phyloP scores from a whole-genome alignment of 2,888 invertebrate genomes.

The Agrypnus murinus region DNA sequence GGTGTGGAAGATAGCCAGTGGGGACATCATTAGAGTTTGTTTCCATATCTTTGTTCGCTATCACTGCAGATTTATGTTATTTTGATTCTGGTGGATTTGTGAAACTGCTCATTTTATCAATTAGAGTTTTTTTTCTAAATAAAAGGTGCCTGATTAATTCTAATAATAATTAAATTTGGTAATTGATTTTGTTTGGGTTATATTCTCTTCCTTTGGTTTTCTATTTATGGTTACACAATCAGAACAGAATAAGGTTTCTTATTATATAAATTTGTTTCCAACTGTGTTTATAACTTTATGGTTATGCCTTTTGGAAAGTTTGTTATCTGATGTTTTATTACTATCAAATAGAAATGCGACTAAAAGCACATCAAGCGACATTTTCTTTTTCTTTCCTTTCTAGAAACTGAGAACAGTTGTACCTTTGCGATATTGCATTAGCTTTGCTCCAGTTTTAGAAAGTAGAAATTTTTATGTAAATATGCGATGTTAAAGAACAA shows the following conservation, averaged over 20 bases:
- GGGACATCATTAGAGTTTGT: slow-evolving; percentile 36
- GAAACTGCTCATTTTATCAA: slow-evolving; percentile 37
- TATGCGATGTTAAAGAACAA: neutral
- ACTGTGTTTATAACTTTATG: slow-evolving; percentile 5
- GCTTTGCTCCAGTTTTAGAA: neutral
- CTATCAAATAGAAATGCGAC: neutral
- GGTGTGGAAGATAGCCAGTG: slow-evolving; percentile 20
- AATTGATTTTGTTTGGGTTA: slow-evolving; percentile 5
- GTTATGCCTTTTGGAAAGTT: neutral
- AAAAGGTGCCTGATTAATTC: slow-evolving; percentile 23
- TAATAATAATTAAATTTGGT: neutral
- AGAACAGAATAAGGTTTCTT: slow-evolving; percentile 9
- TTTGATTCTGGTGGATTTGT: slow-evolving; percentile 20
- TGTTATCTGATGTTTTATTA: slow-evolving; percentile 23
- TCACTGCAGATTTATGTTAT: slow-evolving; percentile 35
- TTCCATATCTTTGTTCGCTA: slow-evolving; percentile 39
- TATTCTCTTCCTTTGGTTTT: neutral
- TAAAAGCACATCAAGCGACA: neutral
- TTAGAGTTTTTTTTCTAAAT: slow-evolving; percentile 35
- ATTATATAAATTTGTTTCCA: slow-evolving; percentile 10
- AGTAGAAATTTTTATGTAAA: neutral
- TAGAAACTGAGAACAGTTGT: slow-evolving; percentile 12
- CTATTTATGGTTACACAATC: neutral
- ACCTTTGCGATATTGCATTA: slow-evolving; percentile 5
- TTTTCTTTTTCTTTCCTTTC: neutral